Base-by-base conservation (phyloP, 2,113 vertebrate genomes). In the Leucopternis melanops region DNA sequence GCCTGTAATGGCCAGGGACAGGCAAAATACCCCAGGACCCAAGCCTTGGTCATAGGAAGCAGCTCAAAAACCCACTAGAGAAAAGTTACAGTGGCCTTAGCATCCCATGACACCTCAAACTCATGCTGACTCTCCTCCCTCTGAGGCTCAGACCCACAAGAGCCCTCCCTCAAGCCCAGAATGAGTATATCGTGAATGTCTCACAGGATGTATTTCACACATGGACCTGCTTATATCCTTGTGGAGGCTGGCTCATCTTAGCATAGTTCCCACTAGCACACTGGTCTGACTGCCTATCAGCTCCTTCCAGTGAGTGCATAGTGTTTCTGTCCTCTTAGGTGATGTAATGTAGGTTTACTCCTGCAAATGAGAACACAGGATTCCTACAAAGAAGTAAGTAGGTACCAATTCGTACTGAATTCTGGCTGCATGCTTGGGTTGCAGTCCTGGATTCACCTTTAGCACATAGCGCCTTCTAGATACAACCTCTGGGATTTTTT, bases 141-240 rank as follows among this genome's bases (percentile, higher is more conserved):
- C 36, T 66, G 16, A 72, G 42, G 16, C 16, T 77, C 31, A 73
- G 54, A 36, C 63, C 11, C 25, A 11, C 14, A 44, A n/a, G 61
- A 50, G 5, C 7, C 19, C 27, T 32, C 7, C 16, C 23, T 32
- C 18, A 20, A 25, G 13, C 20, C 52, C 1, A 2, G 38, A 20
- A 14, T 18, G 20, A 71, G 15, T 3, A 3, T 36, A 25, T 42
- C 0, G 0, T 31, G 42, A 11, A 22, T 32, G 7, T n/a, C 44
- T 86, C 22, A 7, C 6, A 25, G 62, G 44, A 19, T 38, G 0
- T 11, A 50, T 77, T 69, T 82, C 44, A 49, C 6, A 8, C 0
- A 0, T 45, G 3, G 19, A 75, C 80, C 36, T 21, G 38, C 72
- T 75, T 9, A 0, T 21, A 22, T n/a, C 25, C 75, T 16, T 8